These are phyloP conservation scores for Meloidogyne hapla DNA, from an alignment of 1,140 invertebrate species.

Conservation along the genomic window DNA sequence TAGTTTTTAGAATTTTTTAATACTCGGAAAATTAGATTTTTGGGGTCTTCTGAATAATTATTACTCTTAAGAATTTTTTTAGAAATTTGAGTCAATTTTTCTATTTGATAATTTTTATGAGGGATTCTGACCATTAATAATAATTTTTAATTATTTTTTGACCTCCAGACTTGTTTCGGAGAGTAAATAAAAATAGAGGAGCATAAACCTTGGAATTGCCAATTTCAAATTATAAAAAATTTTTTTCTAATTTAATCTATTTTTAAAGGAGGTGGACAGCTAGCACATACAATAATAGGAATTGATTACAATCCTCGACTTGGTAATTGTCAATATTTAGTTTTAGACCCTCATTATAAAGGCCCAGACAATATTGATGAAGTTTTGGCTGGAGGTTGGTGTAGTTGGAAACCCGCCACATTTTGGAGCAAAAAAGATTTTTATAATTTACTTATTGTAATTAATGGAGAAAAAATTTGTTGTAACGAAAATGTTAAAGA, in stretches of 20 bases:
- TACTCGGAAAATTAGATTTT: not conserved
- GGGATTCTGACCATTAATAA: too few species aligned
- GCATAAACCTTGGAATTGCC: too few species aligned
- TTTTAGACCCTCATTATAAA: constrained; percentile 96
- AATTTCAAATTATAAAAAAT: too few species aligned
- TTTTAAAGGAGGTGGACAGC: constrained; percentile 78
- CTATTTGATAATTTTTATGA: too few species aligned
- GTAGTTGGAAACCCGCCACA: constrained; percentile 55
- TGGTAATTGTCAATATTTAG: constrained; percentile 80
- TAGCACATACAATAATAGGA: constrained; percentile 95
- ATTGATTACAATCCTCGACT: constrained; percentile 79
- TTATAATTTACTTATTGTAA: constrained; percentile 59
- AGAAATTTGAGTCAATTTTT: too few species aligned
- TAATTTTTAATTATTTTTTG: too few species aligned
- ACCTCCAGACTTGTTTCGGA: too few species aligned
- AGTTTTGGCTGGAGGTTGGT: constrained; percentile 66
- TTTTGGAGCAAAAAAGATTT: constrained; percentile 59
- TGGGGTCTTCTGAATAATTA: too few species aligned
- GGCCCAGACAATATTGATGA: constrained; percentile 71
- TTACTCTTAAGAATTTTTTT: too few species aligned
- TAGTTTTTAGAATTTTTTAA: constrained; percentile 7
- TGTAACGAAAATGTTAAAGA: not conserved
- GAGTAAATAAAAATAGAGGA: too few species aligned
- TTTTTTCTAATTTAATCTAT: too few species aligned
- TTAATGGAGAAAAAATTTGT: constrained; percentile 27